phyloP scores from a whole-genome alignment of 2,113 vertebrate genomes.

The Microcebus tavaratra region DNA sequence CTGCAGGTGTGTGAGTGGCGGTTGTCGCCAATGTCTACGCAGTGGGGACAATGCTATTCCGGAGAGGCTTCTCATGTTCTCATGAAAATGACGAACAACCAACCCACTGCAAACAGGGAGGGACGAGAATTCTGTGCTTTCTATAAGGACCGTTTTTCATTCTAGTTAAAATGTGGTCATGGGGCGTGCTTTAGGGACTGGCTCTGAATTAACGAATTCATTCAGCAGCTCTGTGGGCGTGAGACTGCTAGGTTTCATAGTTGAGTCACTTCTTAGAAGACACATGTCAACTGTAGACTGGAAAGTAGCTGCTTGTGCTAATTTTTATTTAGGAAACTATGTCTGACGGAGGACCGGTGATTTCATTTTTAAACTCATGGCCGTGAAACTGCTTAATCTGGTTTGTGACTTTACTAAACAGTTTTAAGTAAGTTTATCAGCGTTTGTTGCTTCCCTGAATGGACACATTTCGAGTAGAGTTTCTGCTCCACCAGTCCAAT shows the following conservation, averaged over 20 bases:
- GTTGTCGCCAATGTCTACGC: fast-evolving
- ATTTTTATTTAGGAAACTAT: neutral
- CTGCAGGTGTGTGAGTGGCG: fast-evolving
- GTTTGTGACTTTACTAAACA: neutral
- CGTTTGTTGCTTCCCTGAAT: fast-evolving
- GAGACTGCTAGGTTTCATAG: neutral
- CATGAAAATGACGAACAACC: fast-evolving
- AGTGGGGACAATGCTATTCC: fast-evolving
- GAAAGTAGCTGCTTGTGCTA: neutral
- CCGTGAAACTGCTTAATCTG: neutral
- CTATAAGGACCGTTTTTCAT: fast-evolving
- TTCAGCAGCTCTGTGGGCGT: neutral
- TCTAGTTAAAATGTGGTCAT: neutral
- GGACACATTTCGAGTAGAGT: neutral
- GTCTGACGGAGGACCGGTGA: neutral
- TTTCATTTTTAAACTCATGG: neutral
- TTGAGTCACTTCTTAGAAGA: neutral
- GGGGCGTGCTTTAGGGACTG: neutral
- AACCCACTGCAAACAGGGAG: fast-evolving
- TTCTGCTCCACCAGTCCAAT: fast-evolving
- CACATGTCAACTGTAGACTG: neutral
- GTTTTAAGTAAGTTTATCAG: neutral
- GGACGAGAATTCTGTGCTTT: fast-evolving
- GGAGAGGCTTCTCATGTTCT: neutral
- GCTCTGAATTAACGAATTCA: neutral